Evolutionary conservation across 2,797 vertebrate species (phyloP).

Genomic region (Hybognathus amarus): DNA sequence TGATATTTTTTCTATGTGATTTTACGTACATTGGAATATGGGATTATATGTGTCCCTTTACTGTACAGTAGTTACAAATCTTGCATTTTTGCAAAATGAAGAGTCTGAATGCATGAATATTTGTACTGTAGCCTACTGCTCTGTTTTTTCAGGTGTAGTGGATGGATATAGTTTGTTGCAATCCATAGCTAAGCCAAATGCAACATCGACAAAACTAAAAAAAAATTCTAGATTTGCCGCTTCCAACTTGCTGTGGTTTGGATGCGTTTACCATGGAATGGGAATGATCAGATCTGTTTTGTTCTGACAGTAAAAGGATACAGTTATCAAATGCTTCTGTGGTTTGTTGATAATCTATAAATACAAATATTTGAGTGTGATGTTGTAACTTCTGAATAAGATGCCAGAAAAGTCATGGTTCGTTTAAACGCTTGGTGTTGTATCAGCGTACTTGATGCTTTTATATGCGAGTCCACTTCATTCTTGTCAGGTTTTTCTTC

Average conservation of each 20-base stretch:
- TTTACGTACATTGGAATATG: conserved; percentile 64
- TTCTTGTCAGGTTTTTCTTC: not conserved
- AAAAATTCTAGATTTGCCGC: not conserved
- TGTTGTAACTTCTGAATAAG: conserved; percentile 10
- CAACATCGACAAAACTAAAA: not conserved
- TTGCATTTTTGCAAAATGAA: conserved; percentile 51
- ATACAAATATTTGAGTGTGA: conserved; percentile 8
- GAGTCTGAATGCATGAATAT: conserved; percentile 56
- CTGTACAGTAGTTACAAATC: conserved; percentile 62
- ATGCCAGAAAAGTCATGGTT: conserved; percentile 1
- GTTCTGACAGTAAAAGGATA: not conserved
- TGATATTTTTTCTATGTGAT: conserved; percentile 70
- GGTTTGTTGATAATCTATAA: conserved; percentile 17
- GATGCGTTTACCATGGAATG: conserved; percentile 7
- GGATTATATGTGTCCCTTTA: conserved; percentile 63
- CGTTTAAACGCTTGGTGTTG: conserved; percentile 7
- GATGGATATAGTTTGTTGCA: conserved; percentile 51
- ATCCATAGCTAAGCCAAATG: conserved; percentile 63
- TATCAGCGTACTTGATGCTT: not conserved
- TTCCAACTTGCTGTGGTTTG: conserved; percentile 6
- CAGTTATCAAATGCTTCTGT: conserved; percentile 11
- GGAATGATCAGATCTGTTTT: not conserved
- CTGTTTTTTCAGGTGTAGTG: conserved; percentile 41
- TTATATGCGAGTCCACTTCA: not conserved
- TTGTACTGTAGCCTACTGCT: conserved; percentile 36